Conservation (phyloP, 2,797 vertebrate species). For the Sandelia bainsii region DNA sequence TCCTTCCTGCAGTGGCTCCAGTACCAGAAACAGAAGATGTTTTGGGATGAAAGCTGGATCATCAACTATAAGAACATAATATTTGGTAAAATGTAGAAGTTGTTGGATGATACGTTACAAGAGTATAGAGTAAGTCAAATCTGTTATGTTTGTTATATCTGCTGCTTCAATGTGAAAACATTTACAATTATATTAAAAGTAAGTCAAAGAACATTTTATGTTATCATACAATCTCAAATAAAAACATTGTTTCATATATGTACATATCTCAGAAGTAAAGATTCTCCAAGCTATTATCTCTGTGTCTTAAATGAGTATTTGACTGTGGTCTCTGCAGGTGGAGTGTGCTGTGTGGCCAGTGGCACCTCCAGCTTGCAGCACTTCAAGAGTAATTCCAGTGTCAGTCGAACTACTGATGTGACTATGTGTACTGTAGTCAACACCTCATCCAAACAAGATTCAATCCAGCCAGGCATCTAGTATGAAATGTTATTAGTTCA, state of each 20-base stretch:
- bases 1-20: constrained; percentile 81
- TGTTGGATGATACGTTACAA: background rate
- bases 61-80: constrained; percentile 84
- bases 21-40: constrained; percentile 89
- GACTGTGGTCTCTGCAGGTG: constrained; percentile 60
- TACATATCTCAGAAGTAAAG: background rate
- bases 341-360: constrained; percentile 67
- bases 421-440: constrained; percentile 77
- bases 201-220: background rate
- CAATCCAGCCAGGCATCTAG: constrained; percentile 83
- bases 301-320: background rate
- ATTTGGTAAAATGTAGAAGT: constrained; percentile 76
- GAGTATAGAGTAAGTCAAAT: background rate
- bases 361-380: constrained; percentile 76
- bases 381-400: constrained; percentile 73
- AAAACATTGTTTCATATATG: background rate
- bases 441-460: constrained; percentile 71
- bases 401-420: constrained; percentile 74
- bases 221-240: background rate
- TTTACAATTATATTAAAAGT: too few species aligned
- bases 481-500: constrained; percentile 59
- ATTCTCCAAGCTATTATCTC: background rate
- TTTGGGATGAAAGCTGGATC: constrained; percentile 89
- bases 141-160: background rate
- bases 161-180: background rate